Evolutionary conservation across 2,797 vertebrate species (phyloP), one percentile per base, ranked within the genome.

Genomic region (Rhinatrema bivittatum): DNA sequence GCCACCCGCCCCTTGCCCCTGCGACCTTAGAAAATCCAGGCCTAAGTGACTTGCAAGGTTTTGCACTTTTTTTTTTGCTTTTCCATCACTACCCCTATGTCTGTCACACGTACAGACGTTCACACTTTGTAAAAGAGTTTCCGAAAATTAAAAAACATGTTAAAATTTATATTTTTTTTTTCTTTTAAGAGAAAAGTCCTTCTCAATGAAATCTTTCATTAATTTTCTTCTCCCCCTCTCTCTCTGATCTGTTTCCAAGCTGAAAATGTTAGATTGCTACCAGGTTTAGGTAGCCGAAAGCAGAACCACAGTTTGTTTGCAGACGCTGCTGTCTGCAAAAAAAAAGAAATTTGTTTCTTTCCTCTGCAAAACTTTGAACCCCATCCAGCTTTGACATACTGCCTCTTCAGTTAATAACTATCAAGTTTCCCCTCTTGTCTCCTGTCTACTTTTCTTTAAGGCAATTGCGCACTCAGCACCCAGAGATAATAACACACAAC

Each of bases 391-490:
- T 73, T 83, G 80, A 84, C 66, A 84, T 65, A 63, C 73, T 77
- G 80, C 75, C 71, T 82, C 74, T 80, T 79, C 60, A 60, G 79
- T 85, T 87, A 90, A 87, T 83, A 85, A 84, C 79, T 78, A 84
- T 90, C 77, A 81, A 72, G 78, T 85, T 86, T 85, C 82, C 71
- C 72, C 71, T n/a, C n/a, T 76, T 76, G 73, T 86, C 81, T 87
- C 74, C 73, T 74, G 82, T 78, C 82, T 75, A 72, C 76, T 78
- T 81, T 76, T 81, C 78, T 85, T 63, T 69, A 74, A 85, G 76
- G 83, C 84, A 80, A 64, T 74, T 87, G 88, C 85, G 63, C 66
- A 79, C 81, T 87, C 87, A 91, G 87, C 87, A 87, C 77, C 63
- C 55, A 19, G 62, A 82, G 82, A 87, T 89, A 85, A 87, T 85